Percentiles rank a stretch among this genome's conserved stretches.
Conservation (phyloP, 2,888 invertebrate genomes). For the Ormyrus thymus region DNA sequence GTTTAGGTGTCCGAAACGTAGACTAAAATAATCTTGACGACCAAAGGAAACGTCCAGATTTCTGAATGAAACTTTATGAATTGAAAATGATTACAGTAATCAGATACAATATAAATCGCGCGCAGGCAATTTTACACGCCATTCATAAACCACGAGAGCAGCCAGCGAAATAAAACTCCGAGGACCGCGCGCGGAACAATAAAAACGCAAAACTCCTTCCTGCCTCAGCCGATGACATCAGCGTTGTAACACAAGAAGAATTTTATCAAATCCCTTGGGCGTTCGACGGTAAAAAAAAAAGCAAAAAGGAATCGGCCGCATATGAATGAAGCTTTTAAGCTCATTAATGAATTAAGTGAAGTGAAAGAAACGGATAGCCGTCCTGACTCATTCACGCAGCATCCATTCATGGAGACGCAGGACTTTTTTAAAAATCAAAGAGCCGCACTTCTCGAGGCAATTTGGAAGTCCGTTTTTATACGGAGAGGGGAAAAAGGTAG, state of each 20-base stretch:
- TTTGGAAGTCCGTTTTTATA: constrained; percentile 14
- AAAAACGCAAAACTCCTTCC: constrained; percentile 27
- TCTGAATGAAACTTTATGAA: not conserved
- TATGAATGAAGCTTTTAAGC: constrained; percentile 56
- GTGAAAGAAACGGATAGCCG: constrained; percentile 52
- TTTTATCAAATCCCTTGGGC: constrained; percentile 49
- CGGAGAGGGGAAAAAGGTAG: constrained; percentile 11
- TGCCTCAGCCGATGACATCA: constrained; percentile 36
- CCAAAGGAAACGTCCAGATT: too few relatives aligned
- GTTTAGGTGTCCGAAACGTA: too few relatives aligned
- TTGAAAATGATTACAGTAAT: constrained; percentile 5
- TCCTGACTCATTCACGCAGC: constrained; percentile 44
- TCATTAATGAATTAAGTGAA: constrained; percentile 55
- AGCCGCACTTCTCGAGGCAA: not conserved
- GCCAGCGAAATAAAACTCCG: not conserved
- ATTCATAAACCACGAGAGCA: not conserved
- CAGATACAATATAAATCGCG: constrained; percentile 19
- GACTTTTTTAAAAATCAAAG: constrained; percentile 30
- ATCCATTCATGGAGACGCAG: constrained; percentile 35
- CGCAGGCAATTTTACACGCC: not conserved
- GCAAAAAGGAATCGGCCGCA: constrained; percentile 27
- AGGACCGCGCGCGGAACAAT: constrained; percentile 14
- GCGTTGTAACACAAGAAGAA: constrained; percentile 46
- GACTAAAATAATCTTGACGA: too few relatives aligned
- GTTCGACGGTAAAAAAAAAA: not conserved